Percentiles rank a stretch among this genome's conserved stretches.
Conservation (phyloP, 1,140 invertebrate genomes). For the Trachelipus rathkii region DNA sequence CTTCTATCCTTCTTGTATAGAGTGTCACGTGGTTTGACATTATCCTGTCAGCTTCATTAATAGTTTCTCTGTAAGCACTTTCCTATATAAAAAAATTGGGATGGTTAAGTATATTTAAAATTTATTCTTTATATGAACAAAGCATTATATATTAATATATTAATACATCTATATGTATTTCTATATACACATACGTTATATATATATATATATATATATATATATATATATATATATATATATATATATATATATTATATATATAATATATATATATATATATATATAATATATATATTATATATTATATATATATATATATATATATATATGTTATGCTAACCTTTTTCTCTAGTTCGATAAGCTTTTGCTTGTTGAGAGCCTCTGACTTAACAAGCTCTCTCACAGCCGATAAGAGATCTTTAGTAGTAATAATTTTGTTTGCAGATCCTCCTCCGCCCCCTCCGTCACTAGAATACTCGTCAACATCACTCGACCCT, state of each 20-base stretch:
- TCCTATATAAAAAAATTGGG: slow-evolving; percentile 49
- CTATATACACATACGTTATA: too few species aligned
- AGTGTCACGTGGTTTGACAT: slow-evolving; percentile 65
- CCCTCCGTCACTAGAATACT: slow-evolving; percentile 18
- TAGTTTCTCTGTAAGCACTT: slow-evolving; percentile 64
- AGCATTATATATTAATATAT: too few species aligned
- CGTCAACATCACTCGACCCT: slow-evolving; percentile 28
- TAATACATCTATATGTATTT: too few species aligned
- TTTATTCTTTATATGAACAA: not conserved
- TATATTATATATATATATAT: slow-evolving; percentile 2
- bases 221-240: too few species aligned
- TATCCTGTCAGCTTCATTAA: slow-evolving; percentile 68
- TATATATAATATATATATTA: not conserved
- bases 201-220: too few species aligned
- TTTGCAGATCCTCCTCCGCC: not conserved
- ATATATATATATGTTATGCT: not conserved
- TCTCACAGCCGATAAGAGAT: slow-evolving; percentile 33
- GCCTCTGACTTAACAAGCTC: slow-evolving; percentile 39
- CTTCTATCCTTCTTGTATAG: slow-evolving; percentile 56
- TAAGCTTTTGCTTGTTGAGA: slow-evolving; percentile 54
- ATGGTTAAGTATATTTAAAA: not conserved
- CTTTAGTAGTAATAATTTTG: not conserved
- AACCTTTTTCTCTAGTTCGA: slow-evolving; percentile 59
- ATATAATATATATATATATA: too few species aligned
- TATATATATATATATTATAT: too few species aligned